Conservation (phyloP, 2,888 invertebrate genomes). For the Vannuccia rotundouncinata region DNA sequence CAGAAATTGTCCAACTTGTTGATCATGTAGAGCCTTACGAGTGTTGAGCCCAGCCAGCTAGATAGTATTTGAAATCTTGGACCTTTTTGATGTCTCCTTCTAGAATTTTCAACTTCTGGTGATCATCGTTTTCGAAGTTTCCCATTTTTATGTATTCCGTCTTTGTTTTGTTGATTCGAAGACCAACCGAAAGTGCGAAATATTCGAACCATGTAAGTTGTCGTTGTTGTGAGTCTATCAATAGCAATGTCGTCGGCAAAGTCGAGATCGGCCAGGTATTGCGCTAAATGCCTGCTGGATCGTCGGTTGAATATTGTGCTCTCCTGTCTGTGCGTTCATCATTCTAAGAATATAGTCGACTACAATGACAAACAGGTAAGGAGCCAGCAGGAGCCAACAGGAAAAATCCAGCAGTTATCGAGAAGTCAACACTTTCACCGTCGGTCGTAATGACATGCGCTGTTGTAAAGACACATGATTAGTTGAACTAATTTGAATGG, state of each 20-base stretch:
- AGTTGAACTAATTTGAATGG: background rate
- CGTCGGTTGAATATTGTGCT: background rate
- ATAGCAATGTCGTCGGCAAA: slow-evolving; percentile 12
- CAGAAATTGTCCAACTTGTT: no score
- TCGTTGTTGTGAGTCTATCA: background rate
- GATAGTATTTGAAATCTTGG: slow-evolving; percentile 9
- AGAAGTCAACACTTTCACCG: background rate
- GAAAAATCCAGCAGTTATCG: background rate
- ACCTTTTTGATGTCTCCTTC: slow-evolving; percentile 12
- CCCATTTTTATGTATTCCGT: slow-evolving; percentile 7
- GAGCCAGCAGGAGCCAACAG: no score
- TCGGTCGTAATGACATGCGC: background rate
- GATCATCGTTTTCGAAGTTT: background rate
- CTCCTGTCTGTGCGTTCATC: no score
- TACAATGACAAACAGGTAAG: slow-evolving; percentile 2
- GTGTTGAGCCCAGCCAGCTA: background rate
- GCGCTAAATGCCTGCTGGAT: background rate
- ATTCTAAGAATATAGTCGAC: slow-evolving; percentile 5
- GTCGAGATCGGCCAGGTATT: slow-evolving; percentile 3
- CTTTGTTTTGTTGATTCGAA: slow-evolving; percentile 1
- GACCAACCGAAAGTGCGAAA: background rate
- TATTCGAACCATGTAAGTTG: background rate
- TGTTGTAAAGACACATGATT: background rate
- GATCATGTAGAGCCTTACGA: no score
- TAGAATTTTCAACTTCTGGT: background rate